These are phyloP conservation scores for Poeciliopsis prolifica DNA, from an alignment of 2,113 vertebrate genomes.

Conservation along the genomic window DNA sequence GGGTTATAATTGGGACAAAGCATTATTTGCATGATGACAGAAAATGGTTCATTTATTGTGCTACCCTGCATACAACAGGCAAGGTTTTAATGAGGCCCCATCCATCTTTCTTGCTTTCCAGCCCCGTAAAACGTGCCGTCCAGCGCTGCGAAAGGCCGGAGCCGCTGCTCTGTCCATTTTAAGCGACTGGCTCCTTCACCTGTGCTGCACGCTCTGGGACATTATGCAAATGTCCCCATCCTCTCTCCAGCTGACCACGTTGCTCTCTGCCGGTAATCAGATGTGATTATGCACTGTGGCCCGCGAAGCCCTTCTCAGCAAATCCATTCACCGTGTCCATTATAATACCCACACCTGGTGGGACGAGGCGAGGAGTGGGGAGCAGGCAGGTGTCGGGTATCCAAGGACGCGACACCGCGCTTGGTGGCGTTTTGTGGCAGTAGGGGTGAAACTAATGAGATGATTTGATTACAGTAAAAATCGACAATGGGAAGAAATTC, in stretches of 20 bases:
- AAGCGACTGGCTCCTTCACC: slow-evolving; percentile 67
- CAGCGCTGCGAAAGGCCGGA: slow-evolving; percentile 43
- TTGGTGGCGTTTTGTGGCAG: slow-evolving; percentile 5
- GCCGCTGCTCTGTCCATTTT: slow-evolving; percentile 61
- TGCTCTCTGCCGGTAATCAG: slow-evolving; percentile 61
- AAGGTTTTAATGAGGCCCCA: slow-evolving; percentile 51
- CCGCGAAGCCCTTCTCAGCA: slow-evolving; percentile 56
- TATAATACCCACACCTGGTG: slow-evolving; percentile 42
- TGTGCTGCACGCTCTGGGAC: slow-evolving; percentile 62
- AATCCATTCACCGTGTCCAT: slow-evolving; percentile 64
- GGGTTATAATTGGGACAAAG: slow-evolving; percentile 34
- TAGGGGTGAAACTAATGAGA: slow-evolving; percentile 21
- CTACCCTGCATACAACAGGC: slow-evolving; percentile 31
- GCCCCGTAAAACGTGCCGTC: slow-evolving; percentile 27
- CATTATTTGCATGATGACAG: slow-evolving; percentile 56
- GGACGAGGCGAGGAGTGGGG: slow-evolving; percentile 22
- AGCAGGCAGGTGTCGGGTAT: slow-evolving; percentile 35
- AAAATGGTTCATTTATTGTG: slow-evolving; percentile 57
- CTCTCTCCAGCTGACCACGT: slow-evolving; percentile 45
- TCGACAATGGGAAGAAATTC: slow-evolving; percentile 3
- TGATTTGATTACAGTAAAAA: slow-evolving; percentile 25
- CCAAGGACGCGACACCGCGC: slow-evolving; percentile 11
- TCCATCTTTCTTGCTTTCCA: slow-evolving; percentile 52
- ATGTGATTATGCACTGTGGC: slow-evolving; percentile 63
- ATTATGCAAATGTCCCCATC: slow-evolving; percentile 71